Conservation (phyloP, 2,888 invertebrate species). For the Lochmaea capreae region DNA sequence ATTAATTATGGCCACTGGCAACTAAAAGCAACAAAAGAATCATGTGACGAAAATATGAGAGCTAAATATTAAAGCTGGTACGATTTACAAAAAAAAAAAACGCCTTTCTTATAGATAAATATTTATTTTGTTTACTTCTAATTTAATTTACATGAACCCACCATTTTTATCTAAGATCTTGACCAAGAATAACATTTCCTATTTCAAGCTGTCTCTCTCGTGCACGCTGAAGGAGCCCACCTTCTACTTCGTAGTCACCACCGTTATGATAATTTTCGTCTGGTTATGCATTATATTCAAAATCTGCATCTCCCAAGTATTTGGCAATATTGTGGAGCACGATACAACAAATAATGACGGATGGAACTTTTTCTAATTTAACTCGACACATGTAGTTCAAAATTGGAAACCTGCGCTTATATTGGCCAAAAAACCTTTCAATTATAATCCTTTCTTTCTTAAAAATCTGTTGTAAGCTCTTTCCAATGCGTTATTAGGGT, state of each 20-base stretch:
- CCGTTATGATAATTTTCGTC: not conserved
- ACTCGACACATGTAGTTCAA: conserved; percentile 33
- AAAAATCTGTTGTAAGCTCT: conserved; percentile 8
- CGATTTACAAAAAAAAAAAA: too few relatives aligned
- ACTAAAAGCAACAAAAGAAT: too few relatives aligned
- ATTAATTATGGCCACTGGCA: too few relatives aligned
- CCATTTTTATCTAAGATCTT: too few relatives aligned
- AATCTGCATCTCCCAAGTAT: not conserved
- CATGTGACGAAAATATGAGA: too few relatives aligned
- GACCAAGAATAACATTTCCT: too few relatives aligned
- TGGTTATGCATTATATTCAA: not conserved
- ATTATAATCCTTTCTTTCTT: conserved; percentile 23
- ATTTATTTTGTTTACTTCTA: too few relatives aligned
- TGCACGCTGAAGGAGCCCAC: too few relatives aligned
- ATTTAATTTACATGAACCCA: too few relatives aligned
- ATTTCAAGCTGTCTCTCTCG: too few relatives aligned
- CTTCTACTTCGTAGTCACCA: not conserved
- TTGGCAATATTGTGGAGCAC: conserved; percentile 8
- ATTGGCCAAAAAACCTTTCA: conserved; percentile 30
- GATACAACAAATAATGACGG: conserved; percentile 14
- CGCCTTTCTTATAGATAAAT: too few relatives aligned
- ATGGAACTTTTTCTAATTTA: conserved; percentile 29
- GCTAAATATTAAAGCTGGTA: too few relatives aligned
- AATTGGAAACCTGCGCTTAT: conserved; percentile 35
- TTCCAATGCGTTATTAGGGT: not conserved